Evolutionary conservation across 2,797 vertebrate genomes (phyloP).

Genomic region (Yasuhikotakia modesta): DNA sequence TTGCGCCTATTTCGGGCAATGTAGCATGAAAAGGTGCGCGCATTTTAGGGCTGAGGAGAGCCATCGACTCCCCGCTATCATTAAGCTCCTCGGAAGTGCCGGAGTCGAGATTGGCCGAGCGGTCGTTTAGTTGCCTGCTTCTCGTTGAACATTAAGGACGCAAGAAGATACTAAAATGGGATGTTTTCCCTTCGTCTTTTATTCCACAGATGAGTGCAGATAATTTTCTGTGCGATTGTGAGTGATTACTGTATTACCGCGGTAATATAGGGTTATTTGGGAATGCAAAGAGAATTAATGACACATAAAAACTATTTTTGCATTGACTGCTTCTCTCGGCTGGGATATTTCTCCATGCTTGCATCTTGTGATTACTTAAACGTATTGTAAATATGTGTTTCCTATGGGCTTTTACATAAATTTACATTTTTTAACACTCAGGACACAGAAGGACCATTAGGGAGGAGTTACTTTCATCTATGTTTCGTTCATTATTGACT

Average conservation of each 20-base stretch:
- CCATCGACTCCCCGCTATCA: slow-evolving; percentile 76
- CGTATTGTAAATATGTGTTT: slow-evolving; percentile 84
- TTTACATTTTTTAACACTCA: slow-evolving; percentile 86
- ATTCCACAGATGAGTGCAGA: slow-evolving; percentile 93
- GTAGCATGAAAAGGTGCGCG: slow-evolving; percentile 79
- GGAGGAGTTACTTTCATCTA: slow-evolving; percentile 74
- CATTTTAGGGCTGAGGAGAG: slow-evolving; percentile 61
- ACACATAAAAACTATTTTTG: slow-evolving; percentile 95
- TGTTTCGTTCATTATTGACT: slow-evolving; percentile 78
- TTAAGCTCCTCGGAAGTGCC: slow-evolving; percentile 77
- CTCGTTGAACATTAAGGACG: slow-evolving; percentile 84
- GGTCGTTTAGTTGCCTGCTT: slow-evolving; percentile 67
- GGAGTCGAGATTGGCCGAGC: slow-evolving; percentile 64
- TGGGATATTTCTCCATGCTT: slow-evolving; percentile 78
- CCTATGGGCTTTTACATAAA: slow-evolving; percentile 82
- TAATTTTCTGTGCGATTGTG: slow-evolving; percentile 94
- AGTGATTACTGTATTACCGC: slow-evolving; percentile 96
- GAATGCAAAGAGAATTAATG: slow-evolving; percentile 93
- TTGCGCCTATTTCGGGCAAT: slow-evolving; percentile 77
- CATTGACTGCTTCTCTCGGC: slow-evolving; percentile 86
- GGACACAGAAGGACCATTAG: slow-evolving; percentile 77
- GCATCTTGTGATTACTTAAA: slow-evolving; percentile 92
- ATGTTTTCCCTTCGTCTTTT: slow-evolving; percentile 80
- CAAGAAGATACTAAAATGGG: slow-evolving; percentile 79
- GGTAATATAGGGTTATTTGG: slow-evolving; percentile 88